Evolutionary conservation across 2,888 invertebrate genomes (phyloP).

Genomic region (Coleophora deauratella): DNA sequence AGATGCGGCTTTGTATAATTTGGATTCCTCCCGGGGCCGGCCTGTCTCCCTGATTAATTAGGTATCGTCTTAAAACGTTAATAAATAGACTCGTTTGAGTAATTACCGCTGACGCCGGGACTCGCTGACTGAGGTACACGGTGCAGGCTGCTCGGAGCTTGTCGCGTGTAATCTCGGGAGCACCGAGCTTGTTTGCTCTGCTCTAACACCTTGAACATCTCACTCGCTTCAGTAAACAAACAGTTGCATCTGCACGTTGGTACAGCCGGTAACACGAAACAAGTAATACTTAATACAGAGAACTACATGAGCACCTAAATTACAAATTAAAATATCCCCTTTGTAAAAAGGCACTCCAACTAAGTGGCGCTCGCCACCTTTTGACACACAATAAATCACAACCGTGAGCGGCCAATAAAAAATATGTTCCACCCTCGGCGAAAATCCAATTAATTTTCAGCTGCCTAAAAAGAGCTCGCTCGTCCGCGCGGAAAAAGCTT

Average conservation of each 20-base stretch:
- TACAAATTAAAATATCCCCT: conserved; percentile 43
- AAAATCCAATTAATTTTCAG: conserved; percentile 74
- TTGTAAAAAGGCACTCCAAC: conserved; percentile 56
- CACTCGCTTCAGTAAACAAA: conserved; percentile 9
- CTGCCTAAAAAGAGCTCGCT: conserved; percentile 63
- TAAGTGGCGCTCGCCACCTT: conserved; percentile 73
- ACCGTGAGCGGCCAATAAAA: conserved; percentile 70
- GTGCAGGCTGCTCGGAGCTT: no score
- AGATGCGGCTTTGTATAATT: conserved; percentile 37
- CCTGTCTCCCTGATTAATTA: conserved; percentile 14
- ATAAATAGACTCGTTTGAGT: conserved; percentile 16
- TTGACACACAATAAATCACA: conserved; percentile 73
- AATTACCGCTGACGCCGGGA: conserved; percentile 4
- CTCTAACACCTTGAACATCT: conserved; percentile 9
- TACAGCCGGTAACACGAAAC: neutral
- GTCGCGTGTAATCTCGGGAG: no score
- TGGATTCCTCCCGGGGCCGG: conserved; percentile 30
- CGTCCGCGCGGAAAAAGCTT: conserved; percentile 63
- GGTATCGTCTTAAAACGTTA: conserved; percentile 15
- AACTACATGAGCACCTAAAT: conserved; percentile 8
- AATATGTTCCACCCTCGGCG: conserved; percentile 73
- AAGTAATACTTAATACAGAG: conserved; percentile 3
- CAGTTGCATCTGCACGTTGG: neutral
- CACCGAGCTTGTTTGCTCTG: conserved; percentile 12
- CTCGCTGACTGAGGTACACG: no score